Evolutionary conservation across 2,888 invertebrate genomes (phyloP).

Genomic region (Lacanobia oleracea): DNA sequence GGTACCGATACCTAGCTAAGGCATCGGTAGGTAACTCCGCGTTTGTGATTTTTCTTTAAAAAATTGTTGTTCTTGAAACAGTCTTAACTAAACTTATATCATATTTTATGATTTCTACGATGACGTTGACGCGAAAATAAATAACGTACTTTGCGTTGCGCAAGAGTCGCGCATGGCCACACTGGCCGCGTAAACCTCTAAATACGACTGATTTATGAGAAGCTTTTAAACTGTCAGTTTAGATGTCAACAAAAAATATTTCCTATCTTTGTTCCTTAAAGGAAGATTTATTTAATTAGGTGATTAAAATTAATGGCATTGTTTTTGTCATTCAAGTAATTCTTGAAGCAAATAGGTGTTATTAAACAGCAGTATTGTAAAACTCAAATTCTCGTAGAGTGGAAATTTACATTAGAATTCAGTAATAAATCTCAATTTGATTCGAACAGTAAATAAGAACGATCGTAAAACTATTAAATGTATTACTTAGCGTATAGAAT

Average conservation of each 20-base stretch:
- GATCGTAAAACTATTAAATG: constrained; percentile 64
- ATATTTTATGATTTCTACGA: constrained; percentile 32
- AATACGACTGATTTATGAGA: constrained; percentile 63
- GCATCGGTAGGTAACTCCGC: no score
- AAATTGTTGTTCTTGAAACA: constrained; percentile 12
- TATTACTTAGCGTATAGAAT: constrained; percentile 63
- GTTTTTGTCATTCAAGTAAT: constrained; percentile 23
- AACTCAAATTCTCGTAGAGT: constrained; percentile 22
- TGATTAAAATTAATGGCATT: constrained; percentile 33
- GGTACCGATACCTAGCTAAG: no score
- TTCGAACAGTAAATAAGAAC: constrained; percentile 62
- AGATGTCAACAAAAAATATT: constrained; percentile 50
- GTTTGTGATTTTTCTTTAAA: not conserved
- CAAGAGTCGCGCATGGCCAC: constrained; percentile 45
- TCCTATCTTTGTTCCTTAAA: constrained; percentile 47
- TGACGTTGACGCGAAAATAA: constrained; percentile 58
- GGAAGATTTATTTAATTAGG: constrained; percentile 49
- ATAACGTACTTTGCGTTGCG: constrained; percentile 53
- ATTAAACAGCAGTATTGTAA: constrained; percentile 1
- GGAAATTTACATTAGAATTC: constrained; percentile 44
- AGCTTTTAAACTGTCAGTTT: constrained; percentile 59
- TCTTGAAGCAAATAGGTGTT: constrained; percentile 22
- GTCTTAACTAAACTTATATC: constrained; percentile 10
- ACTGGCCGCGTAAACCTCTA: constrained; percentile 49
- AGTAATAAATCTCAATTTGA: constrained; percentile 64